These are phyloP conservation scores for Hypena proboscidalis DNA, from an alignment of 2,888 invertebrate species.

Conservation along the genomic window DNA sequence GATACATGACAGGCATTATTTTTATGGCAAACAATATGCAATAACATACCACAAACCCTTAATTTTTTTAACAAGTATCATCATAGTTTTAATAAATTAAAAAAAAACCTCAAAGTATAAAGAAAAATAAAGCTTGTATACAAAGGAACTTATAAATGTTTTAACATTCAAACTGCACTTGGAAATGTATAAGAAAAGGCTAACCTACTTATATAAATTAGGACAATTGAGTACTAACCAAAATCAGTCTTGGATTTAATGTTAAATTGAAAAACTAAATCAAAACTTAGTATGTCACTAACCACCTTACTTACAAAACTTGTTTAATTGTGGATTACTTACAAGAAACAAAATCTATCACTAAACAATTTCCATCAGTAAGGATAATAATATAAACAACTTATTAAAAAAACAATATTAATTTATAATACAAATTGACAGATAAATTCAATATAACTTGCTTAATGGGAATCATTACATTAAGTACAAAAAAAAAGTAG, in stretches of 20 bases:
- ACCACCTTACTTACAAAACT: too few species aligned
- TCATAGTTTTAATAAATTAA: too few species aligned
- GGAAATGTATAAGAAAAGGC: conserved; percentile 16
- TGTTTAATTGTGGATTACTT: background rate
- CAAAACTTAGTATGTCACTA: conserved; percentile 15
- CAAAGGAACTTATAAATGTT: conserved; percentile 9
- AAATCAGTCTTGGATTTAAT: conserved; percentile 59
- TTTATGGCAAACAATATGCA: conserved; percentile 3
- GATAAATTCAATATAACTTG: conserved; percentile 27
- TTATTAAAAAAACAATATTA: conserved; percentile 15
- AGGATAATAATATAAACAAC: too few species aligned
- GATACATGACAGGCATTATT: background rate
- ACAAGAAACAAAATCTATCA: background rate
- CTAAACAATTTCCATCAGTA: too few species aligned
- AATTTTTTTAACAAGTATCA: conserved; percentile 2
- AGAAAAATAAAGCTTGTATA: too few species aligned
- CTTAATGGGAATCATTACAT: conserved; percentile 18
- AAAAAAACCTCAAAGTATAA: too few species aligned
- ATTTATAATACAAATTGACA: conserved; percentile 33
- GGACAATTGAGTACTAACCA: conserved; percentile 42
- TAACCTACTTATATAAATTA: conserved; percentile 34
- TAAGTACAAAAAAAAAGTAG: conserved; percentile 8
- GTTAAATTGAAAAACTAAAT: conserved; percentile 19
- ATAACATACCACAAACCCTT: background rate
- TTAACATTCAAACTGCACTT: conserved; percentile 14